Evolutionary conservation across 1,140 invertebrate genomes (phyloP), one percentile per base, ranked within the genome.

Genomic region (Drosophila nannoptera): DNA sequence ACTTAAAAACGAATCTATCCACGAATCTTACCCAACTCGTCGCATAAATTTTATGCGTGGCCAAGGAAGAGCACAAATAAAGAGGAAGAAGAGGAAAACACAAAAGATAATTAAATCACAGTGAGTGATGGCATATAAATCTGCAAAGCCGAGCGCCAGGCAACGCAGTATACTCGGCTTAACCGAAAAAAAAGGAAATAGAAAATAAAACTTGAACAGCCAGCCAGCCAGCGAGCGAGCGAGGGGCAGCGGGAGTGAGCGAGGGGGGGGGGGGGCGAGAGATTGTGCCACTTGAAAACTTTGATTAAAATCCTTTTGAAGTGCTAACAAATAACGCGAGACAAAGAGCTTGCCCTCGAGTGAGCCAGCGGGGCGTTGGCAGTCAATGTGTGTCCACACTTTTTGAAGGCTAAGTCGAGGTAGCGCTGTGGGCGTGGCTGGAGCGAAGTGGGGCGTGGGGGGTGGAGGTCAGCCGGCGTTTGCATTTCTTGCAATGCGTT

Each of bases 271-370:
- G 62, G 67, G 54, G 66, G 59, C 48, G 66, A 48, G 70, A 69
- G 75, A 50, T 61, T 64, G 77, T 70, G 78, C 56, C 80, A 83
- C 75, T 83, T 84, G 68, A 83, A 83, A 83, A 83, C 78, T 83
- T 83, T 83, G 78, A 83, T 83, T 83, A 83, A 83, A 83, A 83
- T 83, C 78, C 80, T 78, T 83, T 83, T 83, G 80, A 83, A 83
- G 78, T 83, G 78, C 78, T 78, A 83, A 84, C 75, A 83, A 83
- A 83, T 84, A 83, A 82, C 69, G 80, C 75, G 66, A 60, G 68
- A 71, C 78, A 81, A 81, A 78, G 69, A 73, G 22, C 77, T 73
- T 77, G 38, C 16, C 52, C 7, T 4, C 12, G 9, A 42, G n/a
- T 35, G 35, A 22, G 8, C 14, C 14, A 8, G 7, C 16, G 22